Evolutionary conservation across 2,888 invertebrate species (phyloP).

Genomic region (Hybos culiciformis): DNA sequence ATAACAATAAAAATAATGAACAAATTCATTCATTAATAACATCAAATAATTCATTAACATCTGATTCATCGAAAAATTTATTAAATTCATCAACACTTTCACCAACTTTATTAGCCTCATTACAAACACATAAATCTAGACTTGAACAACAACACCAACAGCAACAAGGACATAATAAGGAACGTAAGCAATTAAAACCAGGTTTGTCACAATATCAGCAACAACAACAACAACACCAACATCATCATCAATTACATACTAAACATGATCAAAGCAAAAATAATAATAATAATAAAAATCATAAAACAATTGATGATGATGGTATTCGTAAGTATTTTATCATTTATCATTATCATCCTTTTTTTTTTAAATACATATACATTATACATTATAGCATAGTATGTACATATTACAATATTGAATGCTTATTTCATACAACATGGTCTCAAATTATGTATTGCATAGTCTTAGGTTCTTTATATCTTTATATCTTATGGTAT

Average conservation of each 20-base stretch:
- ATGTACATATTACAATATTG: no score
- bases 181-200: slow-evolving; percentile 4
- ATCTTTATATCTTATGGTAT: no score
- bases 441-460: no score
- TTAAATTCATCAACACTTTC: not conserved
- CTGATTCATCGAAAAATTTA: not conserved
- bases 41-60: not conserved
- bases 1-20: slow-evolving; percentile 6
- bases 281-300: slow-evolving; percentile 7
- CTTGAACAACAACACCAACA: slow-evolving; percentile 5
- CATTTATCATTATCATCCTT: not conserved
- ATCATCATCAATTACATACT: slow-evolving; percentile 22
- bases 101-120: not conserved
- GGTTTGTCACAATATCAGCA: slow-evolving; percentile 21
- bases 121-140: slow-evolving; percentile 3
- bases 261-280: slow-evolving; percentile 17
- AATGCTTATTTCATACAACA: no score
- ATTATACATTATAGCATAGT: no score
- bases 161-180: slow-evolving; percentile 3
- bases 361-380: not conserved
- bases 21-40: not conserved
- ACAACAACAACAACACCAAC: not conserved
- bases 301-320: slow-evolving; percentile 8
- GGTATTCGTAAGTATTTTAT: slow-evolving; percentile 11
- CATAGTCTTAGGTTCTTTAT: not conserved